These are phyloP conservation scores for Oophaga sylvatica DNA, from an alignment of 2,797 vertebrate species.

Conservation along the genomic window DNA sequence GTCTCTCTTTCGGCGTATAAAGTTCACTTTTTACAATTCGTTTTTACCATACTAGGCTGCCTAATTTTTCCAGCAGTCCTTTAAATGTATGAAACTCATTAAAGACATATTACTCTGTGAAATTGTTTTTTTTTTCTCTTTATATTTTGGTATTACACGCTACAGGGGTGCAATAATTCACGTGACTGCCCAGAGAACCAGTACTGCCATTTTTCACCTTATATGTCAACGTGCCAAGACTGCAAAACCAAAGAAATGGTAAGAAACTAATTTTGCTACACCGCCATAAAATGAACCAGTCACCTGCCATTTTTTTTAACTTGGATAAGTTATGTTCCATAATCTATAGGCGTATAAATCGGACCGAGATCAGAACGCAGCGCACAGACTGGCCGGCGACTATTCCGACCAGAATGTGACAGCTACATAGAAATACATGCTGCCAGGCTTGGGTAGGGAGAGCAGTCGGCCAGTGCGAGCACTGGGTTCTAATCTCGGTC, in stretches of 20 bases:
- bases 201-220: constrained; percentile 30
- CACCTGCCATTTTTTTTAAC: neutral
- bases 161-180: constrained; percentile 33
- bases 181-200: constrained; percentile 54
- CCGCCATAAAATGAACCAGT: neutral
- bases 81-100: neutral
- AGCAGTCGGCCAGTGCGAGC: too few species aligned
- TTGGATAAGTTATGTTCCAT: neutral
- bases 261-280: neutral
- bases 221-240: constrained; percentile 29
- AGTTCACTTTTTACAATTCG: neutral
- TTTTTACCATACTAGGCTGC: neutral
- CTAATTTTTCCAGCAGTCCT: neutral
- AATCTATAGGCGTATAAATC: neutral
- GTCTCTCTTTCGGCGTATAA: neutral
- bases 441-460: too few species aligned
- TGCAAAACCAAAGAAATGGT: constrained; percentile 54
- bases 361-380: too few species aligned
- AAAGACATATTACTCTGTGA: neutral
- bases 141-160: neutral
- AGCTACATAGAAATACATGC: too few species aligned
- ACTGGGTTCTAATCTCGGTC: too few species aligned
- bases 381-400: too few species aligned
- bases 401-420: too few species aligned
- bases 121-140: neutral